These are phyloP conservation scores for Paratrypauchen microcephalus DNA, from an alignment of 2,797 vertebrate species.

Conservation along the genomic window DNA sequence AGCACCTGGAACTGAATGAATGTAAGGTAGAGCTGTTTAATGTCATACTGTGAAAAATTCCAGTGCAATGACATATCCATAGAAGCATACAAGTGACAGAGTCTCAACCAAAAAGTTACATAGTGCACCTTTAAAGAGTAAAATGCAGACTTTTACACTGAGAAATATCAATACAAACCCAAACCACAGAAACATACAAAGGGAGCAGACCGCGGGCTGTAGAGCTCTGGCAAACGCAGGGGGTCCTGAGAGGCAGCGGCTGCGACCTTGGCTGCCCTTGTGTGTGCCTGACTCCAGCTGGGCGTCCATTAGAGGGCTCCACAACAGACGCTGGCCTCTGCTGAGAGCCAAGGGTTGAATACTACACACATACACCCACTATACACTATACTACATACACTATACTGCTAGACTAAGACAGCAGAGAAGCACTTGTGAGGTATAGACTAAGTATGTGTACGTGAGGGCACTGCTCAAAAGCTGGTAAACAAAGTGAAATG, in stretches of 20 bases:
- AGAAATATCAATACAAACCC: slow-evolving; percentile 6
- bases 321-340: slow-evolving; percentile 74
- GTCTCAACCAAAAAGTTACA: too few relatives aligned
- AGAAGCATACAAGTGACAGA: too few relatives aligned
- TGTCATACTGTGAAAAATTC: too few relatives aligned
- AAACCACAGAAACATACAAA: slow-evolving; percentile 15
- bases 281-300: slow-evolving; percentile 73
- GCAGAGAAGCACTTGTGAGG: slow-evolving; percentile 21
- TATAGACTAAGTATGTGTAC: slow-evolving; percentile 29
- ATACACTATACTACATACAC: slow-evolving; percentile 22
- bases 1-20: too few relatives aligned
- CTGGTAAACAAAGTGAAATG: slow-evolving; percentile 9
- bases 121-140: neutral
- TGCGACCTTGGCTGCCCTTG: slow-evolving; percentile 78
- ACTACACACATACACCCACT: slow-evolving; percentile 38
- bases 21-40: too few relatives aligned
- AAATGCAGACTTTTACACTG: slow-evolving; percentile 12
- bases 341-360: slow-evolving; percentile 71
- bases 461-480: slow-evolving; percentile 44
- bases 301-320: slow-evolving; percentile 76
- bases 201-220: slow-evolving; percentile 42
- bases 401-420: slow-evolving; percentile 10
- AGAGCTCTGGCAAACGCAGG: slow-evolving; percentile 67
- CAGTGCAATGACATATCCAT: too few relatives aligned
- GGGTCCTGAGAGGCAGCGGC: slow-evolving; percentile 64